Evolutionary conservation across 1,140 invertebrate species (phyloP), one percentile per base, ranked within the genome.

Genomic region (Leptestheria dahalacensis): DNA sequence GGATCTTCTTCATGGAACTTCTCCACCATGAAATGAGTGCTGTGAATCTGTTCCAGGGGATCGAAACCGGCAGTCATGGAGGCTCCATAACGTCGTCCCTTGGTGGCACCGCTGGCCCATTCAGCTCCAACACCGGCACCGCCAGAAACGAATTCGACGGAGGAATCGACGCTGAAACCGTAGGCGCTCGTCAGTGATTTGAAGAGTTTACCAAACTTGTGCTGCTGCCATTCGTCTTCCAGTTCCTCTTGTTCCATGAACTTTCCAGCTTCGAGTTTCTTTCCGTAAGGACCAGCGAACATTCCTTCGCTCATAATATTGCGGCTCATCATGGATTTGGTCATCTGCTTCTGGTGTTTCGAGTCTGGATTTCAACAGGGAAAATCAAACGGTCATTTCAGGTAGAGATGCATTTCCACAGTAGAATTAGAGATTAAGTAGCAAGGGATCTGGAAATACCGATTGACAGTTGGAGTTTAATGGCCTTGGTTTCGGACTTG

Each of bases 401-500:
- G n/a, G n/a, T n/a, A n/a, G n/a, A n/a, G n/a, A n/a, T n/a, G n/a
- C n/a, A n/a, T n/a, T n/a, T n/a, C n/a, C n/a, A n/a, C n/a, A n/a
- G n/a, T n/a, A n/a, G n/a, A n/a, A n/a, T n/a, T n/a, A n/a, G n/a
- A n/a, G n/a, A n/a, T n/a, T n/a, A n/a, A n/a, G n/a, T n/a, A n/a
- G n/a, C n/a, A n/a, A n/a, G n/a, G n/a, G n/a, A n/a, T n/a, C n/a
- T n/a, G n/a, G n/a, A n/a, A n/a, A n/a, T n/a, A 62, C 61, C 20
- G 18, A 59, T 28, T 29, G 53, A 20, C n/a, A 62, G 3, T 10
- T 26, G 20, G n/a, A 50, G 29, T 21, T 57, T 57, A 24, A 62
- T 57, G 20, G 55, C 47, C 26, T 62, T 62, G 20, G 61, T 62
- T 20, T 57, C 48, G 15, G 61, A 62, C 6, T 46, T 26, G 15